Evolutionary conservation across 2,113 vertebrate species (phyloP), one percentile per base, ranked within the genome.

Genomic region (Atlantisia rogersi): DNA sequence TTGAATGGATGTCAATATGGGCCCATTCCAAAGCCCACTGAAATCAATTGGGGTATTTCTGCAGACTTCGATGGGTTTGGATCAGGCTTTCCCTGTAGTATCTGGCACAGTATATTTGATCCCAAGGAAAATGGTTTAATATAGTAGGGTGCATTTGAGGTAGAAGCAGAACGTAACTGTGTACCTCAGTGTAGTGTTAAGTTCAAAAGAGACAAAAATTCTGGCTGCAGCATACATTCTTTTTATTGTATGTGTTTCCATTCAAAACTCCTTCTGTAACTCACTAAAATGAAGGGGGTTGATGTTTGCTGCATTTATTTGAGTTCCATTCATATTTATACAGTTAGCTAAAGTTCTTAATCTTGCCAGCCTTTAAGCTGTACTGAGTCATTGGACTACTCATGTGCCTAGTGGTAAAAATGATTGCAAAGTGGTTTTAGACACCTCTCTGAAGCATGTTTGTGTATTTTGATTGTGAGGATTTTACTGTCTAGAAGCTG

Each of bases 301-400:
- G 44, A 21, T 88, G 85, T 73, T 85, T 91, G 44, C 58, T 76
- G 48, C 46, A 17, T 44, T 82, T 85, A 40, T 84, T 82, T 87
- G 70, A 86, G 48, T 85, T 88, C 31, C 13, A 29, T 85, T 87
- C 31, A 5, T 90, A n/a, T 94, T 82, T 87, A 60, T 85, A 40
- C 50, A 65, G 53, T 56, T 71, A 59, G 22, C 46, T 91, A 52
- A 91, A 94, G 29, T 86, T 91, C 74, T 86, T 82, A 65, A 85
- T 82, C 67, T 82, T 96, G 85, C 67, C 82, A 93, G 10, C 50
- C 62, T 85, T 94, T 94, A 58, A 80, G n/a, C 28, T 92, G 15
- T 69, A n/a, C 25, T 91, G 90, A 86, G 59, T 74, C 55, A 55
- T 12, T 90, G 67, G 24, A 25, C 67, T 52, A 9, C 32, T 94